Conservation (phyloP, 2,797 vertebrate genomes). For the Xenops minutus region DNA sequence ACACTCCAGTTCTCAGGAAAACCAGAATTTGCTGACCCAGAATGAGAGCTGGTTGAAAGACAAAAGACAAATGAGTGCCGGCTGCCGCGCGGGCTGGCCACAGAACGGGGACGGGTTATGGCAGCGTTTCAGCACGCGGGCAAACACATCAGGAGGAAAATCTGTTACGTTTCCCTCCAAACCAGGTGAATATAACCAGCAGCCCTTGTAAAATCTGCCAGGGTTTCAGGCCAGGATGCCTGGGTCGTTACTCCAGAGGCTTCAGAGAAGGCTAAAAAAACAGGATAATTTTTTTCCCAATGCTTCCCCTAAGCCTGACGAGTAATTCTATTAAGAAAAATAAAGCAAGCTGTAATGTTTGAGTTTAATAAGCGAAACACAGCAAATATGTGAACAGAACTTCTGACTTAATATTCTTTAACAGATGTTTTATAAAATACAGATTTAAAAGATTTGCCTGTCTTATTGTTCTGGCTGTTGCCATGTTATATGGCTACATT, state of each 20-base stretch:
- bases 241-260: background rate
- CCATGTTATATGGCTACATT: slow-evolving; percentile 14
- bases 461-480: slow-evolving; percentile 48
- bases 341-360: slow-evolving; percentile 39
- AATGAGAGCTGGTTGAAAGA: slow-evolving; percentile 31
- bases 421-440: slow-evolving; percentile 63
- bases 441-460: slow-evolving; percentile 65
- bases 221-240: background rate
- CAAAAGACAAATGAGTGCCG: slow-evolving; percentile 27
- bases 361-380: slow-evolving; percentile 47
- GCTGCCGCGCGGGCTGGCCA: background rate
- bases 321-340: slow-evolving; percentile 59
- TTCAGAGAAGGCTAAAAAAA: background rate
- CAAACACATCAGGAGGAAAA: slow-evolving; percentile 35
- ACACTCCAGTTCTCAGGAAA: slow-evolving; percentile 56
- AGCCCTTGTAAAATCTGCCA: slow-evolving; percentile 35
- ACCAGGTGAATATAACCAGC: slow-evolving; percentile 52
- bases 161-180: background rate
- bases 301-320: background rate
- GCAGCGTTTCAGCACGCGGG: slow-evolving; percentile 12
- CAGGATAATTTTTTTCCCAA: background rate
- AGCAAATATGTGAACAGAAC: slow-evolving; percentile 61
- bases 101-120: background rate
- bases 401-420: slow-evolving; percentile 64
- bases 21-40: slow-evolving; percentile 50